phyloP scores from a whole-genome alignment of 2,797 vertebrate genomes.

The Tenualosa ilisha region DNA sequence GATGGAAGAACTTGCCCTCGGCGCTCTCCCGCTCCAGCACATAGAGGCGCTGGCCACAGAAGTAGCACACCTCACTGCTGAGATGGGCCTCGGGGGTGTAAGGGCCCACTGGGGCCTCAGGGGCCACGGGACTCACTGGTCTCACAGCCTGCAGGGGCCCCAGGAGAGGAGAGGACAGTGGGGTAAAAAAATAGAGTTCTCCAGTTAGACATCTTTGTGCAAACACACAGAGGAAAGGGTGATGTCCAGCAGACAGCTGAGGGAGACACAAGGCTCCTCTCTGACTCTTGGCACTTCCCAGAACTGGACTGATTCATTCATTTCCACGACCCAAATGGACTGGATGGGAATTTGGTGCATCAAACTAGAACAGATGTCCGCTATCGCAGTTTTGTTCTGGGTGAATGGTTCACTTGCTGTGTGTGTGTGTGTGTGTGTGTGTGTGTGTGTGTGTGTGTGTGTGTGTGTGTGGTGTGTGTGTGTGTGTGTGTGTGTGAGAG shows the following conservation, averaged over 20 bases:
- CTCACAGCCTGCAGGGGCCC: constrained; percentile 42
- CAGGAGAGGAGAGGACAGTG: not conserved
- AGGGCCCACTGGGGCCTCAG: constrained; percentile 36
- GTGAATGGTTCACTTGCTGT: not conserved
- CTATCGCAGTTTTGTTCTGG: not conserved
- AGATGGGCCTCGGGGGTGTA: constrained; percentile 39
- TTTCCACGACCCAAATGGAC: not conserved
- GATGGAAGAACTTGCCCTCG: constrained; percentile 89
- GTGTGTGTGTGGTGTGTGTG: not conserved
- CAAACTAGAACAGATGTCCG: not conserved
- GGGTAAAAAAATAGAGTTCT: too few relatives aligned
- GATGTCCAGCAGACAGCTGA: not conserved
- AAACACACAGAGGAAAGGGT: not conserved
- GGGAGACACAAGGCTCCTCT: not conserved
- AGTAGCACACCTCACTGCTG: constrained; percentile 82
- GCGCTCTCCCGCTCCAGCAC: constrained; percentile 86
- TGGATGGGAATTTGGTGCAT: not conserved
- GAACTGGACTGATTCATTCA: not conserved
- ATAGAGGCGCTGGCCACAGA: constrained; percentile 83
- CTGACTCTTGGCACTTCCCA: not conserved
- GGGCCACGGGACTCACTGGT: constrained; percentile 39
- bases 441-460: not conserved
- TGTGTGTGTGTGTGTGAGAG: not conserved
- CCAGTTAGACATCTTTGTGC: not conserved
- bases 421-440: not conserved